phyloP scores from a whole-genome alignment of 2,797 vertebrate genomes.

The Leptoclinus maculatus region DNA sequence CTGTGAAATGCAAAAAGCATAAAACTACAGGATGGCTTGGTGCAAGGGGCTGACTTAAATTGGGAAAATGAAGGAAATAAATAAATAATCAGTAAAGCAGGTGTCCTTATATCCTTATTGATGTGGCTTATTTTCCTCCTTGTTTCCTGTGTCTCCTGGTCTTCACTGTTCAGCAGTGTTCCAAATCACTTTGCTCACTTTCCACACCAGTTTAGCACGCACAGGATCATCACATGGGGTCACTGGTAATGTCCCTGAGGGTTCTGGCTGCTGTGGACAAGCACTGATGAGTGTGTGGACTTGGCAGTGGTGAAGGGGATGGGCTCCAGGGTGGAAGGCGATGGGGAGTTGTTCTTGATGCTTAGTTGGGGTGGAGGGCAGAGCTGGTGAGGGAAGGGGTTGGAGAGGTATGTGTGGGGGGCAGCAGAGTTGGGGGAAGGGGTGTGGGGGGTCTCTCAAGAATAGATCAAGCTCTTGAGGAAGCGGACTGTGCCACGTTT shows the following conservation, averaged over 20 bases:
- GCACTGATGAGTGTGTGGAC: slow-evolving; percentile 51
- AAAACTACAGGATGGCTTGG: slow-evolving; percentile 52
- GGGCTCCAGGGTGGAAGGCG: slow-evolving; percentile 32
- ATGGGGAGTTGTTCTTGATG: slow-evolving; percentile 60
- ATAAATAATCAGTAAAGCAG: slow-evolving; percentile 79
- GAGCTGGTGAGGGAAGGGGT: slow-evolving; percentile 67
- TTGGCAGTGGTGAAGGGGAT: slow-evolving; percentile 26
- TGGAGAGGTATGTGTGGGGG: slow-evolving; percentile 72
- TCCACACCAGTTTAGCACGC: slow-evolving; percentile 57
- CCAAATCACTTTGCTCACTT: slow-evolving; percentile 64
- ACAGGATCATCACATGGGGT: slow-evolving; percentile 63
- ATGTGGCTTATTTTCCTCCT: slow-evolving; percentile 46
- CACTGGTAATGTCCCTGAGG: slow-evolving; percentile 65
- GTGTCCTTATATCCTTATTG: slow-evolving; percentile 61
- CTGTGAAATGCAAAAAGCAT: slow-evolving; percentile 66
- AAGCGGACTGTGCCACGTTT: slow-evolving; percentile 99
- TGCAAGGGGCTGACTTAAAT: slow-evolving; percentile 29
- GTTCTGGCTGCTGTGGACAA: slow-evolving; percentile 61
- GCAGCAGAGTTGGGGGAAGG: slow-evolving; percentile 53
- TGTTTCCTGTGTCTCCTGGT: slow-evolving; percentile 53
- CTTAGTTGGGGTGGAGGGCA: slow-evolving; percentile 61
- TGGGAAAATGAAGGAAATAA: slow-evolving; percentile 67
- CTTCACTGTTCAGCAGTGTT: slow-evolving; percentile 80
- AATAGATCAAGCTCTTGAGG: slow-evolving; percentile 99
- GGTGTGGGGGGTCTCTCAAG: slow-evolving; percentile 85